Conservation (phyloP, 2,888 invertebrate species). For the Deilephila porcellus region DNA sequence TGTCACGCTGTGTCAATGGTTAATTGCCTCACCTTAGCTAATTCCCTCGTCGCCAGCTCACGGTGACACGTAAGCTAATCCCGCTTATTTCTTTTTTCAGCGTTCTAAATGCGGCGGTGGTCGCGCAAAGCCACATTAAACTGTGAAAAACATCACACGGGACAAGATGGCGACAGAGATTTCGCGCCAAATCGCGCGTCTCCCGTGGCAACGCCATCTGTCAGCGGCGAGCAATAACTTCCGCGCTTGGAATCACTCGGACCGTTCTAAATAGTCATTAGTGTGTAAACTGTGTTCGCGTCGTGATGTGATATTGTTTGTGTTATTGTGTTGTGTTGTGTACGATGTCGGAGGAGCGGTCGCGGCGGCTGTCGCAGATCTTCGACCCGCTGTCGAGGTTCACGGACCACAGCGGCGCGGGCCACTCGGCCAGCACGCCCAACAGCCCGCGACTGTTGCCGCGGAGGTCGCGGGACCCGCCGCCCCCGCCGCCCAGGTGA, state of each 20-base stretch:
- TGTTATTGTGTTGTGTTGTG: conserved; percentile 65
- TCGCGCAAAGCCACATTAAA: conserved; percentile 64
- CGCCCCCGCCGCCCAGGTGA: conserved; percentile 81
- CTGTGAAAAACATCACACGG: conserved; percentile 73
- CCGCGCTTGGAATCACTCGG: conserved; percentile 69
- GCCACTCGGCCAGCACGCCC: conserved; percentile 86
- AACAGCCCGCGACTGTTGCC: conserved; percentile 90
- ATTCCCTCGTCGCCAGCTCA: conserved; percentile 34
- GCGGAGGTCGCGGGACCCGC: conserved; percentile 79
- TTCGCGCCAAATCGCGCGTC: conserved; percentile 73
- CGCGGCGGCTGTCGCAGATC: conserved; percentile 91
- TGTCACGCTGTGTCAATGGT: conserved; percentile 38
- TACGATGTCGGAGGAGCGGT: conserved; percentile 87
- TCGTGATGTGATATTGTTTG: conserved; percentile 69
- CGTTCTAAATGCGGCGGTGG: conserved; percentile 66
- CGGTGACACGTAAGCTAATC: conserved; percentile 62
- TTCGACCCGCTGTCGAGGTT: conserved; percentile 92
- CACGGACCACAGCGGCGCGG: conserved; percentile 86
- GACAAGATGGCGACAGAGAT: conserved; percentile 71
- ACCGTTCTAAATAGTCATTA: conserved; percentile 76
- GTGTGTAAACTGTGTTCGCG: conserved; percentile 69
- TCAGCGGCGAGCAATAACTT: conserved; percentile 59
- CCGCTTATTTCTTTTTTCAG: conserved; percentile 75
- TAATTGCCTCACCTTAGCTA: conserved; percentile 69
- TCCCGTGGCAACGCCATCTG: conserved; percentile 66